Base-by-base conservation (phyloP, 1,140 invertebrate genomes). In the Heliconius melpomene region DNA sequence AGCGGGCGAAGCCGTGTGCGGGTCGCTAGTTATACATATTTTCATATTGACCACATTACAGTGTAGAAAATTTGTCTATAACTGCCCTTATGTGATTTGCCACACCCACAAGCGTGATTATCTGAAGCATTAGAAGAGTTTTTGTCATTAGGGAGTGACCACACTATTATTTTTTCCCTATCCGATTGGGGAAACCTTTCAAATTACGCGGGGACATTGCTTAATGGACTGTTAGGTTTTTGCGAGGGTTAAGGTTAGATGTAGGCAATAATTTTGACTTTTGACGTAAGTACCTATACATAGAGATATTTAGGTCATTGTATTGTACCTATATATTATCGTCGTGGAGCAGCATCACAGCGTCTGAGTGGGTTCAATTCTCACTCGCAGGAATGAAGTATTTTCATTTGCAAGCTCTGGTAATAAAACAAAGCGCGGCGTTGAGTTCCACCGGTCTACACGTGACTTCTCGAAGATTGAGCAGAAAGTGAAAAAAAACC, bases 121-220 rank as follows among this genome's bases (percentile, higher is more conserved):
- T 80, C 46, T 72, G 75, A 77, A 78, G 78, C 72, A 80, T 83
- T 80, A 85, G 79, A 76, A 73, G 60, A 81, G 80, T 85, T 85
- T 85, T 85, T 82, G 80, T 79, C 84, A 85, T 85, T 85, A 85
- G 80, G 77, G 79, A 76, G 29, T 79, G 75, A 73, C 74, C 77
- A 72, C 20, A 82, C 78, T 79, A 78, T 80, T 78, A 74, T 77
- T 82, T 85, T 82, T 82, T 81, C 75, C 79, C 75, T n/a, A 75
- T 74, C 76, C 26, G 57, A 82, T 72, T 77, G 78, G 78, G 50
- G 79, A 76, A 79, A 79, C 66, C 40, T 75, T 77, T 60, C 32
- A 76, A 81, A 83, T 82, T 79, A 83, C 71, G 77, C 60, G 75
- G 50, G 80, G 79, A 71, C 78, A 79, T 79, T 79, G 57, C 60